Evolutionary conservation across 2,113 vertebrate genomes (phyloP).

Genomic region (Trematocara macrostoma): DNA sequence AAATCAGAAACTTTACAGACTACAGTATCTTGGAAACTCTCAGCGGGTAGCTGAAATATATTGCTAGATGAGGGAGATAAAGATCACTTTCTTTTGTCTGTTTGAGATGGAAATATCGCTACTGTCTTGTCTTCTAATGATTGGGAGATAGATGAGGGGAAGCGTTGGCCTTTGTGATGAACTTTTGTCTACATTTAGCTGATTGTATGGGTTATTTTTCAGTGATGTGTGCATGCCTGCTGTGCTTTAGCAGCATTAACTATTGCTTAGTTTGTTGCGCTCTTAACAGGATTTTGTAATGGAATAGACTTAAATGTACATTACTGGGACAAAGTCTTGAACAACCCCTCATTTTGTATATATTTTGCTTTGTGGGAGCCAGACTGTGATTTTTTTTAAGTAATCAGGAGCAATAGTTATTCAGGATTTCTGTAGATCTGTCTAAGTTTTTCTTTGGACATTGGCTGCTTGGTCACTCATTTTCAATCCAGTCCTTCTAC

Average conservation of each 20-base stretch:
- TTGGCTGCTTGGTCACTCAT: neutral
- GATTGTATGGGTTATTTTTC: neutral
- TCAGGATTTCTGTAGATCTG: neutral
- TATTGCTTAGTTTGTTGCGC: neutral
- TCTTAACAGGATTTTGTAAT: neutral
- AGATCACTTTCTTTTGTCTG: neutral
- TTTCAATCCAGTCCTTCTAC: neutral
- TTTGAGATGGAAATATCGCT: neutral
- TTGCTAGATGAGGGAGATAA: neutral
- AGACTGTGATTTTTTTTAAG: neutral
- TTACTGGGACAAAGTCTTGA: neutral
- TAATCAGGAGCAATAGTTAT: neutral
- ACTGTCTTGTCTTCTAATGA: neutral
- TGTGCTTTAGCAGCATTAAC: neutral
- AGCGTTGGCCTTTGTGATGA: neutral
- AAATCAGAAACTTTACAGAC: constrained; percentile 17
- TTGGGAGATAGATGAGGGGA: neutral
- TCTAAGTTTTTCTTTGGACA: neutral
- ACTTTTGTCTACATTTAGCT: neutral
- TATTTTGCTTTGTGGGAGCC: neutral
- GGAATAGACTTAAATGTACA: neutral
- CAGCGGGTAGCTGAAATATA: neutral
- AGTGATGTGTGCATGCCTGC: neutral
- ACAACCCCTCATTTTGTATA: neutral
- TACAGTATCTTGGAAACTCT: neutral